phyloP scores from a whole-genome alignment of 2,113 vertebrate genomes.

The Pseudopipra pipra region DNA sequence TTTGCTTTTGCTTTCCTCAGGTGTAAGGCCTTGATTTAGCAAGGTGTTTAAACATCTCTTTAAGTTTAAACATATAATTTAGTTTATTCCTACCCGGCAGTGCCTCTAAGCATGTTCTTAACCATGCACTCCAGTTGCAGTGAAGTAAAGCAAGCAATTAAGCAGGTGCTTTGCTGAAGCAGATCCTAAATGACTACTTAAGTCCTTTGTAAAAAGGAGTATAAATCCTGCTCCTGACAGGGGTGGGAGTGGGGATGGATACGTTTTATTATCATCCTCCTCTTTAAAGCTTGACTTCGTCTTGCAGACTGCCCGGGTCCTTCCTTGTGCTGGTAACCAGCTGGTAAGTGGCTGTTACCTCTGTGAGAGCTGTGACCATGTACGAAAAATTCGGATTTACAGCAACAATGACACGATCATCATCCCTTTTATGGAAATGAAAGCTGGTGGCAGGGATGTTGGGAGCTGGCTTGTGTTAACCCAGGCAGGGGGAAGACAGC shows the following conservation, averaged over 20 bases:
- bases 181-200: constrained; percentile 29
- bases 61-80: neutral
- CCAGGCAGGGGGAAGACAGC: neutral
- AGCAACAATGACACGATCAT: neutral
- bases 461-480: neutral
- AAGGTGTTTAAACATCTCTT: neutral
- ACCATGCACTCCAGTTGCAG: accelerated
- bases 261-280: neutral
- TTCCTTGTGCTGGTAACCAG: neutral
- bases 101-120: neutral
- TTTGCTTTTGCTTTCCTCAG: neutral
- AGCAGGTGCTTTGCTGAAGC: constrained; percentile 36
- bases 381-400: neutral
- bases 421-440: neutral
- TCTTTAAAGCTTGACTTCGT: constrained; percentile 13
- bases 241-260: neutral
- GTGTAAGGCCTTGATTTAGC: neutral
- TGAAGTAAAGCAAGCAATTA: neutral
- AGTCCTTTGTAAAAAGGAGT: neutral
- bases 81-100: neutral
- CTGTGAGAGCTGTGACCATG: neutral
- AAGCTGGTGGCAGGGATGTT: neutral
- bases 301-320: neutral
- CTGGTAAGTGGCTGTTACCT: constrained; percentile 4
- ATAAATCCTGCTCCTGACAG: constrained; percentile 47